Base-by-base conservation (phyloP, 2,797 vertebrate genomes). In the Crenichthys baileyi region DNA sequence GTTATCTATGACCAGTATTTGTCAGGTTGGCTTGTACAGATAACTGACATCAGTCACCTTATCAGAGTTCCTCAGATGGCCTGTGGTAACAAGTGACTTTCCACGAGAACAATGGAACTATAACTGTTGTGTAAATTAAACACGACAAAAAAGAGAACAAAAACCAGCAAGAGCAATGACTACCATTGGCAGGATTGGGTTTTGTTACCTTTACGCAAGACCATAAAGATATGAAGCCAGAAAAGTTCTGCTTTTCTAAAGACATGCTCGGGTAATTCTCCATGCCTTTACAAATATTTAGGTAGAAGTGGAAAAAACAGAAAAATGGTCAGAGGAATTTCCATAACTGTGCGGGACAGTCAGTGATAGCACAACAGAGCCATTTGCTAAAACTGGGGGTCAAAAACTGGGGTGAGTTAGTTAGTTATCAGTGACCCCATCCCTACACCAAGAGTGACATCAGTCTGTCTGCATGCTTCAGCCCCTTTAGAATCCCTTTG, bases 51-150 rank as follows among this genome's bases (percentile, higher is more conserved):
- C n/a, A 24, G 72, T 46, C 22, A 73, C 75, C 77, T 89, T 85
- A 88, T 91, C 84, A 48, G 67, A 87, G 82, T 93, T 93, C 88
- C 92, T 75, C 89, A 85, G 76, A 90, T 81, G 67, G 76, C 82
- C 77, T 93, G 91, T 75, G 90, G 88, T 87, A 26, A 12, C 72
- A 76, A 76, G 41, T 75, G 58, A 82, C 53, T 74, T 81, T 85
- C 39, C 58, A 72, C 39, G 24, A 70, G 68, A 72, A 80, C 79
- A 80, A 79, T 75, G 60, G 58, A 74, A 73, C 74, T 67, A 24
- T 46, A 75, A 83, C 31, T 60, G 18, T 74, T 24, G 0, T 4
- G 7, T 0, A 63, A 20, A n/a, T 79, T 53, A 31, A 87, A 76
- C 76, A 31, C 2, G 41, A 75, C 79, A 85, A 80, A 70, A 87